phyloP scores from a whole-genome alignment of 1,140 invertebrate genomes.

The Megalonaias nervosa region DNA sequence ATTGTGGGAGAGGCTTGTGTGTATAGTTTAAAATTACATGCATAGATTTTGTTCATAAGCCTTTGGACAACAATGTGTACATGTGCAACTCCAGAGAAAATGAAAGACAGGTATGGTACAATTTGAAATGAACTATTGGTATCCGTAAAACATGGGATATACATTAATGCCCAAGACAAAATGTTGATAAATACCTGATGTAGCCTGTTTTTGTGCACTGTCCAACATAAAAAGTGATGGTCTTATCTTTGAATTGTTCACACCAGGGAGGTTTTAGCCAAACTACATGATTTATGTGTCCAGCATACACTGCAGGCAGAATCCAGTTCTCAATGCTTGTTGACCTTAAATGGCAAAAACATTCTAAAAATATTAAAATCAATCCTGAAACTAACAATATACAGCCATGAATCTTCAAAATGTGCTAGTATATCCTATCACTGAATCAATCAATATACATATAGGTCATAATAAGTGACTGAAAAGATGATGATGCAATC shows the following conservation, averaged over 20 bases:
- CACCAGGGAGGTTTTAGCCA: conserved; percentile 95
- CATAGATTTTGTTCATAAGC: too few relatives aligned
- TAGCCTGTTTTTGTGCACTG: conserved; percentile 76
- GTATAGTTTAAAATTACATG: too few relatives aligned
- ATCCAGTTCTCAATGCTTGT: conserved; percentile 95
- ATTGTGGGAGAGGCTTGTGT: too few relatives aligned
- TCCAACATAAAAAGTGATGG: conserved; percentile 82
- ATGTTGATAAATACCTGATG: conserved; percentile 49
- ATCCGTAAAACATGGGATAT: neutral
- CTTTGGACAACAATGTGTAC: too few relatives aligned
- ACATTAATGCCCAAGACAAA: neutral
- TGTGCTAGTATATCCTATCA: neutral
- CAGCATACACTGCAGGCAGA: conserved; percentile 87
- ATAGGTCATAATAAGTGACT: neutral
- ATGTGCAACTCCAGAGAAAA: too few relatives aligned
- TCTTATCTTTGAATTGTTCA: conserved; percentile 82
- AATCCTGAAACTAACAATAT: neutral
- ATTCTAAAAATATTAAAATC: neutral
- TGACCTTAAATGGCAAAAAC: conserved; percentile 44
- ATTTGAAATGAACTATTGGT: neutral
- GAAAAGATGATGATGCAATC: neutral
- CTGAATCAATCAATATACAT: neutral
- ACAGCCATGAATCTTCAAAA: neutral
- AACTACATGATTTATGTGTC: conserved; percentile 83
- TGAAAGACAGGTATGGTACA: neutral